A percentile compares a stretch with the other conserved stretches of the same genome.
Evolutionary conservation across 1,140 invertebrate genomes (phyloP).

Genomic region (Drosophila quadrilineata): DNA sequence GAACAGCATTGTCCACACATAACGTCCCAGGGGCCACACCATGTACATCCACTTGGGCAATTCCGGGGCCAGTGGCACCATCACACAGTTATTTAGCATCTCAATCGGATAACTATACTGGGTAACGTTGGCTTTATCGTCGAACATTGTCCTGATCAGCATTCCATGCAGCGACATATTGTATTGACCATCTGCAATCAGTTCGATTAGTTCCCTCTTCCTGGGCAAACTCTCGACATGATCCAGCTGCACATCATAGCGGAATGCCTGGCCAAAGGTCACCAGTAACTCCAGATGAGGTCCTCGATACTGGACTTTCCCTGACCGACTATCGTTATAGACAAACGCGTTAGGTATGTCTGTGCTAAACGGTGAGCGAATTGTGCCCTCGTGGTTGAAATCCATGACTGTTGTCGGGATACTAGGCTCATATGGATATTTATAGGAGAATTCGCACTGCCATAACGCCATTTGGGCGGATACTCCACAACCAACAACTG

Average conservation of each 20-base stretch:
- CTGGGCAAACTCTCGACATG: slow-evolving; percentile 42
- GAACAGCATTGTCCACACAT: slow-evolving; percentile 53
- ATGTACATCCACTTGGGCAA: slow-evolving; percentile 72
- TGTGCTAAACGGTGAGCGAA: slow-evolving; percentile 53
- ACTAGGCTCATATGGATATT: slow-evolving; percentile 22
- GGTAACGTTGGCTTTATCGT: background rate
- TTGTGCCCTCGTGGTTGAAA: slow-evolving; percentile 25
- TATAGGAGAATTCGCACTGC: slow-evolving; percentile 40
- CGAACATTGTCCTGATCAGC: slow-evolving; percentile 1
- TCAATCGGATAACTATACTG: slow-evolving; percentile 62
- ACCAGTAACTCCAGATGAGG: slow-evolving; percentile 47
- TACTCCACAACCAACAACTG: background rate
- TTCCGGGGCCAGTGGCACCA: slow-evolving; percentile 72
- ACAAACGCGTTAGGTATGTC: slow-evolving; percentile 61
- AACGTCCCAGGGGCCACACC: slow-evolving; percentile 66
- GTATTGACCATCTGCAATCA: slow-evolving; percentile 33
- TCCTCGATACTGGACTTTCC: slow-evolving; percentile 26
- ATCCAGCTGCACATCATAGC: slow-evolving; percentile 45
- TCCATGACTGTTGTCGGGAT: slow-evolving; percentile 25
- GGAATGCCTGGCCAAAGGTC: slow-evolving; percentile 40
- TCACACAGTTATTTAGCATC: slow-evolving; percentile 58
- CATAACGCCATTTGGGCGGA: background rate
- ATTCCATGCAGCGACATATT: slow-evolving; percentile 58
- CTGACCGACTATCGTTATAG: slow-evolving; percentile 12
- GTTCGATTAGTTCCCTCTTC: slow-evolving; percentile 30